phyloP scores from a whole-genome alignment of 2,797 vertebrate genomes.

The Ambastaia sidthimunki region DNA sequence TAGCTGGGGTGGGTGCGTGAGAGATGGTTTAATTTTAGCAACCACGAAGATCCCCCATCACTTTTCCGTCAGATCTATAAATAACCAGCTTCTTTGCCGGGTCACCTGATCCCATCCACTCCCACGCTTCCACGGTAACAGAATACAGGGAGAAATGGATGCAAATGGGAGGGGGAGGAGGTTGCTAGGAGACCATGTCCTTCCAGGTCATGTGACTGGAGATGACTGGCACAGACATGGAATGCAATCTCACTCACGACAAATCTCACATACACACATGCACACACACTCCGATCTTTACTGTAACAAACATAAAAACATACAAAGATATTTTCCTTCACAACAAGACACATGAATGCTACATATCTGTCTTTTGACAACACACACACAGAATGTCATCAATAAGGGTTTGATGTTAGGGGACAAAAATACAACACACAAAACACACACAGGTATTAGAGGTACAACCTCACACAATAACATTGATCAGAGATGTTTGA shows the following conservation, averaged over 20 bases:
- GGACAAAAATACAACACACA: not conserved
- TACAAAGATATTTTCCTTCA: not conserved
- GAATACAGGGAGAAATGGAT: conserved; percentile 33
- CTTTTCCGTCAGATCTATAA: conserved; percentile 67
- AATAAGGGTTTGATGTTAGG: not conserved
- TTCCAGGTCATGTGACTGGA: conserved; percentile 67
- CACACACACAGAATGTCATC: not conserved
- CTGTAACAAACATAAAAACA: not conserved
- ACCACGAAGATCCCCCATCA: conserved; percentile 61
- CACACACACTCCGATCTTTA: conserved; percentile 5
- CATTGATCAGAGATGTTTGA: not conserved
- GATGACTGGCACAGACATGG: conserved; percentile 58
- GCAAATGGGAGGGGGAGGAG: conserved; percentile 13
- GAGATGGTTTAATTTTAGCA: conserved; percentile 72
- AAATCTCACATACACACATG: conserved; percentile 5
- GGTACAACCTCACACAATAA: not conserved
- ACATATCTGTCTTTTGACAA: not conserved
- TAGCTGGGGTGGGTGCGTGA: not conserved
- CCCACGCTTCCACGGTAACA: conserved; percentile 50
- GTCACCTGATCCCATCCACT: conserved; percentile 37
- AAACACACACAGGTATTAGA: not conserved
- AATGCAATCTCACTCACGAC: conserved; percentile 56
- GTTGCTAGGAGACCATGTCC: conserved; percentile 74
- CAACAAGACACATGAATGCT: not conserved
- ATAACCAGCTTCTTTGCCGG: conserved; percentile 62